Conservation (phyloP, 2,113 vertebrate species). For the Cavia porcellus region DNA sequence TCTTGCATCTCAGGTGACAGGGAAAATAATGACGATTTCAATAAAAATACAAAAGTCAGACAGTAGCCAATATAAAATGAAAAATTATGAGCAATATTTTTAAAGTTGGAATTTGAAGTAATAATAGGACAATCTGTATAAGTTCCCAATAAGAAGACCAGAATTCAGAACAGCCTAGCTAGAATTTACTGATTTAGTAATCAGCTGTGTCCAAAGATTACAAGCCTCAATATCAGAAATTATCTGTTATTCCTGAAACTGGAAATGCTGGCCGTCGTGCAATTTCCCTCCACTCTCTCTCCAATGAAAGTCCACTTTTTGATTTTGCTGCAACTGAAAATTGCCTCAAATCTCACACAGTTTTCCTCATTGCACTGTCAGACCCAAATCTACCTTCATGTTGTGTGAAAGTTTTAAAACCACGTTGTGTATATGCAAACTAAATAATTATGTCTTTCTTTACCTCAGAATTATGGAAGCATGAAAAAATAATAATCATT, state of each 20-base stretch:
- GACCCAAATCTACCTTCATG: constrained; percentile 25
- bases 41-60: constrained; percentile 4
- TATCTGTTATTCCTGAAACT: constrained; percentile 44
- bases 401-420: constrained; percentile 47
- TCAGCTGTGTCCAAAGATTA: not conserved
- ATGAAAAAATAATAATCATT: constrained; percentile 60
- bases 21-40: constrained; percentile 6
- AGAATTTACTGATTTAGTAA: constrained; percentile 19
- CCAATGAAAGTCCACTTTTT: constrained; percentile 16
- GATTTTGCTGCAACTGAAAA: constrained; percentile 56
- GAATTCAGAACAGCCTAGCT: not conserved
- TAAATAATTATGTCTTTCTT: constrained; percentile 66
- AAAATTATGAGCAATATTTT: constrained; percentile 37
- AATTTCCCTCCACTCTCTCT: constrained; percentile 46
- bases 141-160: not conserved
- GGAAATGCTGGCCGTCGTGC: not conserved
- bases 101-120: constrained; percentile 16
- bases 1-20: not conserved
- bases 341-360: not conserved
- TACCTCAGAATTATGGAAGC: constrained; percentile 40
- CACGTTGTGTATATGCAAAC: constrained; percentile 38
- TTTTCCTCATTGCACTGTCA: constrained; percentile 37
- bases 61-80: not conserved
- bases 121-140: not conserved
- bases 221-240: constrained; percentile 56